Base-by-base conservation (phyloP, 2,888 invertebrate species). In the Escarpia spicata region DNA sequence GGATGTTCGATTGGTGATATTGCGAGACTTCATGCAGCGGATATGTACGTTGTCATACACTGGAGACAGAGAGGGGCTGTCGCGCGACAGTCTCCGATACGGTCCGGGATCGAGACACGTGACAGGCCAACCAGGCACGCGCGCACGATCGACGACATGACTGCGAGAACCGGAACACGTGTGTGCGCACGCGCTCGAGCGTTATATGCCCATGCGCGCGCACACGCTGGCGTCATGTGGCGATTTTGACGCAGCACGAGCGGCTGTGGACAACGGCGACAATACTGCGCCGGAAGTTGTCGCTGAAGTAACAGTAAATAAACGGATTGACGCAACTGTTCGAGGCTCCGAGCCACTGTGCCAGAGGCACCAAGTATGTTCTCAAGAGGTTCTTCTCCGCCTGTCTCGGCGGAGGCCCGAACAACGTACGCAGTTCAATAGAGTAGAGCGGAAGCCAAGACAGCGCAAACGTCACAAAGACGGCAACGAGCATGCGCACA, bases 251-350 rank as follows among this genome's bases (percentile, higher is more conserved):
- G 90, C 92, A 92, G 89, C 93, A 92, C 9, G 92, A 92, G 9
- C 91, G 44, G 52, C 93, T 93, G 31, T 90, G 91, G 0, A 93
- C 44, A 12, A 93, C 93, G 58, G 92, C 92, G 19, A 92, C 52
- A 96, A 99, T 99, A 6, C 99, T 99, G 93, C 98, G 97, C 26
- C 99, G 97, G 96, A 98, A 99, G 96, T 99, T 99, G 96, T 98
- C 98, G 96, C 99, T 99, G 92, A 92, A 93, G 93, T 93, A 93
- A 91, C 92, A 92, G 91, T 93, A 93, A 43, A 93, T 93, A 91
- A 93, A 93, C 43, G 93, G 93, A 44, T 93, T 93, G 44, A 93
- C 92, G 89, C 93, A 93, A 31, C 92, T 92, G 58, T 93, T 93
- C n/a, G 93, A 91, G n/a, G 93, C 93, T 3, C 93, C 93, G 45